Evolutionary conservation across 2,797 vertebrate genomes (phyloP).

Genomic region (Sciurus carolinensis): DNA sequence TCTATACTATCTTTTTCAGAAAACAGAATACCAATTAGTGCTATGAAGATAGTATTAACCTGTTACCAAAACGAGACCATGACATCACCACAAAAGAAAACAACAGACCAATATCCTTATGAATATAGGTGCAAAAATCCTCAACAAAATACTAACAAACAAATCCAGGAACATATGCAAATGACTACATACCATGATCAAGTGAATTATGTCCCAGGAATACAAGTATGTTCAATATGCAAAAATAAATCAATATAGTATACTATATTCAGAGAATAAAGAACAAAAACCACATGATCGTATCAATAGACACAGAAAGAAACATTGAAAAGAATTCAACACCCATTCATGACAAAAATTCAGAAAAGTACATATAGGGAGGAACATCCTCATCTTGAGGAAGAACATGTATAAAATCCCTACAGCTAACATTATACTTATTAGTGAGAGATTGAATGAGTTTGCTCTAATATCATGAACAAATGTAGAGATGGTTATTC

Average conservation of each 20-base stretch:
- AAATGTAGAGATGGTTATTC: not conserved
- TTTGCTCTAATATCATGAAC: not conserved
- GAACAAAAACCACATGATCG: not conserved
- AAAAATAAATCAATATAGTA: not conserved
- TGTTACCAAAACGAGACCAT: not conserved
- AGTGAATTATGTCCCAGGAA: not conserved
- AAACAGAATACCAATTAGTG: not conserved
- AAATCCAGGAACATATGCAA: not conserved
- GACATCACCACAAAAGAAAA: not conserved
- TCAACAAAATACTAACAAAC: not conserved
- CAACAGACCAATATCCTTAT: not conserved
- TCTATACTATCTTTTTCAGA: not conserved
- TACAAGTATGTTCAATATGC: not conserved
- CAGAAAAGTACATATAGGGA: not conserved
- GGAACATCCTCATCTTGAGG: not conserved
- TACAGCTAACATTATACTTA: not conserved
- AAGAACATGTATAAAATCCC: not conserved
- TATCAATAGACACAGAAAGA: not conserved
- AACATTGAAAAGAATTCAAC: not conserved
- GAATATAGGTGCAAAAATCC: slow-evolving; percentile 3
- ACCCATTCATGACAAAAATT: not conserved
- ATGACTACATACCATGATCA: not conserved
- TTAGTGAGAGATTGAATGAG: not conserved
- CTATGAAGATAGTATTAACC: not conserved
- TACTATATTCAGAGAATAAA: not conserved